Percentiles rank a stretch among this genome's conserved stretches.
Conservation (phyloP, 2,888 invertebrate genomes). For the Oegoconia quadripuncta region DNA sequence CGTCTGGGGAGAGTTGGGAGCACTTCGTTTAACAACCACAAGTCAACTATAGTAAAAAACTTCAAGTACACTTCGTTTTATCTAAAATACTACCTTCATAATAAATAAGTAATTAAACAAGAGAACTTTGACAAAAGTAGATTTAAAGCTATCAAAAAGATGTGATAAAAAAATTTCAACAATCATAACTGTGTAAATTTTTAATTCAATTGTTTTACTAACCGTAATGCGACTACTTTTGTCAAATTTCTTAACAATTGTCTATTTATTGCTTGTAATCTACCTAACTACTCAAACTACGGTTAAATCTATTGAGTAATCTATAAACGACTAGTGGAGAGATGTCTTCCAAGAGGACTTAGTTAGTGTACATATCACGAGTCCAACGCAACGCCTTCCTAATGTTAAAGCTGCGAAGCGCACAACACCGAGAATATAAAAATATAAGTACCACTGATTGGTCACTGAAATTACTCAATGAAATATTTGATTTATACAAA, state of each 20-base stretch:
- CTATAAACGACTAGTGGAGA: constrained; percentile 7
- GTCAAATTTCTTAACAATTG: constrained; percentile 57
- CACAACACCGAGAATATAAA: constrained; percentile 43
- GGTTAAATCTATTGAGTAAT: constrained; percentile 4
- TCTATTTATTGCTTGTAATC: constrained; percentile 71
- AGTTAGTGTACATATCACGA: too few relatives aligned
- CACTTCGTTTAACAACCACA: constrained; percentile 12
- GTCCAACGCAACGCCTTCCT: constrained; percentile 28
- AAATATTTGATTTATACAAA: constrained; percentile 8
- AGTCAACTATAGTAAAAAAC: constrained; percentile 41
- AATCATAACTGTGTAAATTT: constrained; percentile 32
- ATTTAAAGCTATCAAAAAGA: constrained; percentile 38
- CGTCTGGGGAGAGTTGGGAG: constrained; percentile 1
- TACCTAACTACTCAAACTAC: constrained; percentile 52
- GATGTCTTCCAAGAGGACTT: constrained; percentile 11
- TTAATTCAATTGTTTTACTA: constrained; percentile 19
- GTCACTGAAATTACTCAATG: constrained; percentile 26
- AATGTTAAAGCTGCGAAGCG: constrained; percentile 38
- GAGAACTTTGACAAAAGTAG: constrained; percentile 60
- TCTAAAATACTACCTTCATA: constrained; percentile 41
- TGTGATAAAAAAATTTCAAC: constrained; percentile 32
- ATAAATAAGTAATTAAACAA: constrained; percentile 44
- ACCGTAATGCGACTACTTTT: constrained; percentile 42
- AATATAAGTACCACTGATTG: constrained; percentile 34
- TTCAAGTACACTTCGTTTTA: constrained; percentile 47